phyloP scores from a whole-genome alignment of 2,888 invertebrate species.

The Pachymerium ferrugineum region DNA sequence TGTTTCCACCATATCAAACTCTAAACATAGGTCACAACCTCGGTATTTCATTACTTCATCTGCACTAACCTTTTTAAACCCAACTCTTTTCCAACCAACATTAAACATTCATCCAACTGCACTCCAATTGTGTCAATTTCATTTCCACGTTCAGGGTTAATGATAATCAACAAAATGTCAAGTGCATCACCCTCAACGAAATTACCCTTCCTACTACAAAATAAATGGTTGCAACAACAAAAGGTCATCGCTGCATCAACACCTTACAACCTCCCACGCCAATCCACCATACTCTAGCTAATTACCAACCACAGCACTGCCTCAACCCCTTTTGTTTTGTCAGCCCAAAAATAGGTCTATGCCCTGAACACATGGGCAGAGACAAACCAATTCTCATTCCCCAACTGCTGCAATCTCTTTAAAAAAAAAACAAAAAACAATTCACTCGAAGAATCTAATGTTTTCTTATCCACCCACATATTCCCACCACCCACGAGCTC shows the following conservation, averaged over 20 bases:
- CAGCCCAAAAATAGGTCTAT: background rate
- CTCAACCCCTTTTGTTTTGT: constrained; percentile 7
- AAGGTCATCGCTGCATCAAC: background rate
- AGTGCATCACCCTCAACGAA: background rate
- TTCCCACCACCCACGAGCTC: background rate
- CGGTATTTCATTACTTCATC: too few species aligned
- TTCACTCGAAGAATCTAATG: too few species aligned
- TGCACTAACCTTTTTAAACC: too few species aligned
- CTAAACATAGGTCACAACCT: too few species aligned
- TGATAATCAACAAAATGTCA: background rate
- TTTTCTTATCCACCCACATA: too few species aligned
- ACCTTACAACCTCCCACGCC: background rate
- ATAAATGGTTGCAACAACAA: background rate
- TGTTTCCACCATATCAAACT: too few species aligned
- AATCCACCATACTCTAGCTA: background rate
- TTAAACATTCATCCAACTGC: too few species aligned
- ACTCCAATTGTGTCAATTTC: too few species aligned
- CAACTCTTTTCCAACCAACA: too few species aligned
- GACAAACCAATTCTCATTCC: background rate
- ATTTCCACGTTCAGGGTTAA: too few species aligned
- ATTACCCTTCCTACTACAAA: background rate
- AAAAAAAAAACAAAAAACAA: too few species aligned
- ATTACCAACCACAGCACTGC: background rate
- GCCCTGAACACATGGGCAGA: background rate
- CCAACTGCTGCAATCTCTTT: too few species aligned